A percentile compares a stretch with the other conserved stretches of the same genome.
These are phyloP conservation scores for Misgurnus anguillicaudatus DNA, from an alignment of 2,113 vertebrate species.

Conservation along the genomic window DNA sequence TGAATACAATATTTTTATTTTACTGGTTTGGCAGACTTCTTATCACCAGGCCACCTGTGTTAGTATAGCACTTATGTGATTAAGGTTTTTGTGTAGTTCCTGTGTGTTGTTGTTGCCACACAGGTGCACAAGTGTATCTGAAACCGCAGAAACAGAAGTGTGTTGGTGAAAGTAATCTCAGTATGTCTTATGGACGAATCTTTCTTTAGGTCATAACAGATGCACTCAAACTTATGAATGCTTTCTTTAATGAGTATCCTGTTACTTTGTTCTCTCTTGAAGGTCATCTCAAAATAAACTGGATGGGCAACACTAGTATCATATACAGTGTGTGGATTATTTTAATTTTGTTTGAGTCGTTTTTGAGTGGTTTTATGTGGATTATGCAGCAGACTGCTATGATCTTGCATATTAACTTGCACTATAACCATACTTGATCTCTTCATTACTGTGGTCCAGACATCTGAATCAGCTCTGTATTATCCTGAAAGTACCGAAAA, in stretches of 20 bases:
- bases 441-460: too few relatives aligned
- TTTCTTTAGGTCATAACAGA: neutral
- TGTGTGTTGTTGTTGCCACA: neutral
- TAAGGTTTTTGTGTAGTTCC: neutral
- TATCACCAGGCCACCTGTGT: neutral
- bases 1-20: too few relatives aligned
- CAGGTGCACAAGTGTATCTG: conserved; percentile 25
- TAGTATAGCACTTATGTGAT: neutral
- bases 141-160: conserved; percentile 2
- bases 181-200: neutral
- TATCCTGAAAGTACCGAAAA: too few relatives aligned
- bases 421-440: too few relatives aligned
- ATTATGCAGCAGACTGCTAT: too few relatives aligned
- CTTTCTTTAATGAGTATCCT: conserved; percentile 19
- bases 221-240: conserved; percentile 5
- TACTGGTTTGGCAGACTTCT: neutral
- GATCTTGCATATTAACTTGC: too few relatives aligned
- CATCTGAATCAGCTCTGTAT: too few relatives aligned
- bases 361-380: too few relatives aligned
- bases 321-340: neutral
- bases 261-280: conserved; percentile 5
- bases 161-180: neutral
- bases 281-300: neutral
- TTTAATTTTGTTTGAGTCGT: too few relatives aligned
- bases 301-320: neutral